A percentile compares a stretch with the other conserved stretches of the same genome.
phyloP scores from a whole-genome alignment of 2,113 vertebrate genomes.

The Chloropsis cyanopogon region DNA sequence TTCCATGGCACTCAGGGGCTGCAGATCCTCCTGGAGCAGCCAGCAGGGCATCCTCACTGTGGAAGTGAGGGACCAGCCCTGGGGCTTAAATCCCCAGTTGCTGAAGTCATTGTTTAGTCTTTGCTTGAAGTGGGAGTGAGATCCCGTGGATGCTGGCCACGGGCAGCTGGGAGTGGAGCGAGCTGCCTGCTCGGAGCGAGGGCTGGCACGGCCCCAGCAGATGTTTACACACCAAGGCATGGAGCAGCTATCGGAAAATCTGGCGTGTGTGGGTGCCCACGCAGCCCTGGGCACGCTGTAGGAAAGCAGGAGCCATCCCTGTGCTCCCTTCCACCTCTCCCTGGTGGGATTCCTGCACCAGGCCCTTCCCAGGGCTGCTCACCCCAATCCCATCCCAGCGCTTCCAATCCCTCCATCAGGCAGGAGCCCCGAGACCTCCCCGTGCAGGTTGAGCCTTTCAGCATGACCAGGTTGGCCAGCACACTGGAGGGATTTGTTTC shows the following conservation, averaged over 20 bases:
- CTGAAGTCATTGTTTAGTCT: constrained; percentile 45
- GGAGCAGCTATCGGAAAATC: neutral
- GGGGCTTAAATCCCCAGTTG: neutral
- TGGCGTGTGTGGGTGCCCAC: neutral
- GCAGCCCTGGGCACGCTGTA: neutral
- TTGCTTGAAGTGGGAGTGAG: neutral
- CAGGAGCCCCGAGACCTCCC: neutral
- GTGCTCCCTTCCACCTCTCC: neutral
- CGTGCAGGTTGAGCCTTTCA: neutral
- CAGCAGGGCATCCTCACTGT: neutral
- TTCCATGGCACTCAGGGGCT: neutral
- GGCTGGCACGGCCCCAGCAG: neutral
- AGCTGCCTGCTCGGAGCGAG: neutral
- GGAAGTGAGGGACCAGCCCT: neutral
- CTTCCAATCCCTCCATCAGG: neutral
- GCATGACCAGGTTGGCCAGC: neutral
- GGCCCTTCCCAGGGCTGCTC: neutral
- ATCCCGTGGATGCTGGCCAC: neutral
- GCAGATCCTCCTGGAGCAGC: neutral
- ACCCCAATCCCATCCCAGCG: accelerated
- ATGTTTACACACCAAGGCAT: constrained; percentile 5
- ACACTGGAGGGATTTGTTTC: neutral
- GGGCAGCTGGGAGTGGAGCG: neutral
- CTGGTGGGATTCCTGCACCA: accelerated
- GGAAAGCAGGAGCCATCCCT: neutral